Evolutionary conservation across 2,888 invertebrate genomes (phyloP), one percentile per base, ranked within the genome.

Genomic region (Pardosa pseudoannulata): DNA sequence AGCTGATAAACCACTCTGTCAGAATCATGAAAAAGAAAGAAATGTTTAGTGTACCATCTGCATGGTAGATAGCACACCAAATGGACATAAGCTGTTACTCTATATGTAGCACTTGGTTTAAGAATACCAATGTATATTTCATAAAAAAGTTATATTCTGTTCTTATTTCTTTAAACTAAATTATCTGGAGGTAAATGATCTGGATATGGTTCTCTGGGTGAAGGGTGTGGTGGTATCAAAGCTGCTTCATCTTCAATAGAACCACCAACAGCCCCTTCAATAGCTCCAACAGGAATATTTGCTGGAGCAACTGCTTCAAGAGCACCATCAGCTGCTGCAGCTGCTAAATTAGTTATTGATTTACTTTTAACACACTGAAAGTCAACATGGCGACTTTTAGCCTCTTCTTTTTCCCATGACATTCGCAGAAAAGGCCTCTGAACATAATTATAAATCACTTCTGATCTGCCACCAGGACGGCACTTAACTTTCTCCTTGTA

Each of bases 351-450:
- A 11, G 98, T 98, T 32, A 98, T 98, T 0, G 98, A 98, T 91
- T 99, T 98, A 1, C 97, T 98, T 92, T 98, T 98, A 79, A 99
- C 98, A 91, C 98, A 99, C 93, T 99, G 97, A 88, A 99, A 99
- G 92, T 99, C 99, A 0, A 99, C 99, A 91, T 99, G 99, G 0
- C 99, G 94, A 91, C 97, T 98, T 91, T 98, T 98, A 0, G 98
- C 99, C 91, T 99, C 99, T 91, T 99, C 99, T 90, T 99, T 99
- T 91, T 99, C 99, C 99, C 99, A 99, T 0, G 98, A 98, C 96
- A 98, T 97, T 91, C 98, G 98, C 76, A 99, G 96, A 92, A 99
- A 99, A 0, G 99, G 99, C 0, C 99, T 93, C 91, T 99, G 99
- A 0, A 99, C 99, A 92, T 99, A 99, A 92, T 99, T 99, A 93